phyloP scores from a whole-genome alignment of 2,113 vertebrate genomes.

The Piprites chloris region DNA sequence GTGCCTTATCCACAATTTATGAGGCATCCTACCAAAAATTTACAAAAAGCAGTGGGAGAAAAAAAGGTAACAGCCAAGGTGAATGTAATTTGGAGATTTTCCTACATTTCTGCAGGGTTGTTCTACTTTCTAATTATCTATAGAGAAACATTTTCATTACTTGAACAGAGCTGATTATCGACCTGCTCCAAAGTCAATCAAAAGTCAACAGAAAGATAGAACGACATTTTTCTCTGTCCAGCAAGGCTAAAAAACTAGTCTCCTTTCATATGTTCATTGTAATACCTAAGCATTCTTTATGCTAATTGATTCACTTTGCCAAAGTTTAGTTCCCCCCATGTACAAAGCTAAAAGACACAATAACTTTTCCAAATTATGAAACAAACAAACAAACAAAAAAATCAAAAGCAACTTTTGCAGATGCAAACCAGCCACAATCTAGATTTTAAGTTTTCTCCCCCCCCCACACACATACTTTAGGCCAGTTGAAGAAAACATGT shows the following conservation, averaged over 20 bases:
- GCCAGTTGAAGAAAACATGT: rapidly evolving
- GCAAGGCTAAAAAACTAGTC: not conserved
- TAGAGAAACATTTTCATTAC: not conserved
- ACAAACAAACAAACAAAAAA: no score
- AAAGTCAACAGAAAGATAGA: constrained; percentile 23
- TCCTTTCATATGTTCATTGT: not conserved
- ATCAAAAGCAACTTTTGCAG: not conserved
- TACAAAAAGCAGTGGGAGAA: not conserved
- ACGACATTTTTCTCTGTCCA: not conserved
- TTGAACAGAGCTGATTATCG: not conserved
- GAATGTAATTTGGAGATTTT: not conserved
- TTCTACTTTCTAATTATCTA: not conserved
- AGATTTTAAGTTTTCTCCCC: not conserved
- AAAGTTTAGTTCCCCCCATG: not conserved
- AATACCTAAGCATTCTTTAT: not conserved
- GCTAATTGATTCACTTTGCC: not conserved
- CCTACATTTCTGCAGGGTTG: not conserved
- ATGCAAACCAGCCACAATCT: not conserved
- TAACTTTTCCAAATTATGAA: not conserved
- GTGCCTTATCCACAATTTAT: not conserved
- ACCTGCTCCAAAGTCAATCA: not conserved
- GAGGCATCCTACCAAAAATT: not conserved
- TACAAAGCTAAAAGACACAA: not conserved
- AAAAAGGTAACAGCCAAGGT: not conserved
- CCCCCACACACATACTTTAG: not conserved